These are phyloP conservation scores for Cosmopolites sordidus DNA, from an alignment of 2,888 invertebrate genomes.

Conservation along the genomic window DNA sequence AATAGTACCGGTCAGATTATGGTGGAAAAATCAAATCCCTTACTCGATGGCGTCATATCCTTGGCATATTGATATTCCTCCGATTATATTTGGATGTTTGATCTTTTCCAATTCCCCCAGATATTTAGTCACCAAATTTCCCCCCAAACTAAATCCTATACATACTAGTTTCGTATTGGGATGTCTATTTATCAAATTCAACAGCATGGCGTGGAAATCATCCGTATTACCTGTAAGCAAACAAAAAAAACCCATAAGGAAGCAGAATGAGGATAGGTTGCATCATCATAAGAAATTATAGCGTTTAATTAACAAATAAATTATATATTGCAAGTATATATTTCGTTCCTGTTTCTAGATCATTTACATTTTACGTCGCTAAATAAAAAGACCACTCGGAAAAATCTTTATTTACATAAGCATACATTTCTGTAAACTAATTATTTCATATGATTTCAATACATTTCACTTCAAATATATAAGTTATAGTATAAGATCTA, in stretches of 20 bases:
- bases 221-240: slow-evolving; percentile 81
- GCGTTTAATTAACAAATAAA: too few species aligned
- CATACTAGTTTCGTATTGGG: slow-evolving; percentile 74
- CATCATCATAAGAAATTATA: too few species aligned
- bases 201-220: slow-evolving; percentile 81
- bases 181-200: slow-evolving; percentile 67
- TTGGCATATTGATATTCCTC: slow-evolving; percentile 89
- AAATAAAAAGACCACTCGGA: too few species aligned
- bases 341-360: too few species aligned
- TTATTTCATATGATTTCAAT: too few species aligned
- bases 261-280: not conserved
- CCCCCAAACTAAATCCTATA: slow-evolving; percentile 91
- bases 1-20: not conserved
- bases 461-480: too few species aligned
- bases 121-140: slow-evolving; percentile 89
- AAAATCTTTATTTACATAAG: too few species aligned
- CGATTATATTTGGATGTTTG: slow-evolving; percentile 62
- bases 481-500: too few species aligned
- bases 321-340: too few species aligned
- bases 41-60: slow-evolving; percentile 90
- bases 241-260: too few species aligned
- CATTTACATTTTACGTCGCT: too few species aligned
- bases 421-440: too few species aligned
- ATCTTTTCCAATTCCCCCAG: slow-evolving; percentile 73
- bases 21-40: slow-evolving; percentile 41